Base-by-base conservation (phyloP, 2,797 vertebrate genomes). In the Peromyscus melanophrys region DNA sequence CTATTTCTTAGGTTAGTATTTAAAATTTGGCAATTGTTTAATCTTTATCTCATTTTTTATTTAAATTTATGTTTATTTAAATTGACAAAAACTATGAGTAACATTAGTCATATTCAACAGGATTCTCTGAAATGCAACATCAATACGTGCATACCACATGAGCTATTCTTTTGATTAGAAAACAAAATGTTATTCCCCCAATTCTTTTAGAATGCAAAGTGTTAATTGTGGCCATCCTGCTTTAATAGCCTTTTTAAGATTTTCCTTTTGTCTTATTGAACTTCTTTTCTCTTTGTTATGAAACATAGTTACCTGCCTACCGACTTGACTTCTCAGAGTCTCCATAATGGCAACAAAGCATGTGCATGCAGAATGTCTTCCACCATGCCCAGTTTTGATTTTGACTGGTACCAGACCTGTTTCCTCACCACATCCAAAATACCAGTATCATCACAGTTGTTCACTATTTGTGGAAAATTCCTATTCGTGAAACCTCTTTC, bases 291-390 rank as follows among this genome's bases (percentile, higher is more conserved):
- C 29, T 92, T 89, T 77, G 29, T 11, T 29, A 73, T 55, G 25
- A 82, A 63, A 40, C 11, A 67, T 5, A 3, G 61, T 57, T 76
- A 61, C 5, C 13, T 19, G 52, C 5, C 4, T 11, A 31, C 49
- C 59, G 49, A 19, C 6, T n/a, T 43, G n/a, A 85, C 14, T 49
- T 37, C 78, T 49, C 29, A 61, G 23, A 57, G 34, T 43, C n/a
- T 84, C 17, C 3, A 1, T 25, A 4, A 29, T 19, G 14, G 1
- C 1, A 43, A 16, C n/a, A 12, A 7, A n/a, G 16, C 0, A 0
- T 29, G 19, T 10, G 4, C 21, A 23, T 34, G 3, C 10, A 31
- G 12, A 86, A 17, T 34, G 8, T 59, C 19, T 43, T 19, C n/a
- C 3, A 4, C 21, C 27, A 21, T 31, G 14, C 19, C 29, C n/a